Conservation (phyloP, 2,797 vertebrate species). For the Pipistrellus pipistrellus region DNA sequence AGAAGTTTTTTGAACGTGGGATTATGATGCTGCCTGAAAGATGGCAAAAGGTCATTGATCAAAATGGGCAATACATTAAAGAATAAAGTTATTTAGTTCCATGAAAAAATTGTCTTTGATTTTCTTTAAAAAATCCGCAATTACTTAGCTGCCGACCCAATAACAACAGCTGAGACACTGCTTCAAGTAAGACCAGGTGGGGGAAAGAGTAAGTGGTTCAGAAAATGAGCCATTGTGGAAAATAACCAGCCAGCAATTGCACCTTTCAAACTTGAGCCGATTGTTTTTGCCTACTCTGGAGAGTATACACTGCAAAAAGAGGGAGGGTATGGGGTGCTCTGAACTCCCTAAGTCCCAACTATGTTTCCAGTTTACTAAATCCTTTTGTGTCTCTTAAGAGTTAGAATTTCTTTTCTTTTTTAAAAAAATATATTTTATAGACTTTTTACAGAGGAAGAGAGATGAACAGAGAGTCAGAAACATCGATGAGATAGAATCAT, state of each 20-base stretch:
- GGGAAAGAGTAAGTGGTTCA: not conserved
- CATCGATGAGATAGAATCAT: too few species aligned
- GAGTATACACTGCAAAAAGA: not conserved
- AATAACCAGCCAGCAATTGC: not conserved
- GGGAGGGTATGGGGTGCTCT: not conserved
- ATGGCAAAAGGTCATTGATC: too few species aligned
- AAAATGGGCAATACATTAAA: too few species aligned
- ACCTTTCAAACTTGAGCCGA: not conserved
- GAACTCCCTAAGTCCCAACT: not conserved
- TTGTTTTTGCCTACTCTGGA: not conserved
- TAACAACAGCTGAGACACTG: not conserved
- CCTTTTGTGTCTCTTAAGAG: not conserved
- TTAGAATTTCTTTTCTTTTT: not conserved
- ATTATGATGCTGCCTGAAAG: too few species aligned
- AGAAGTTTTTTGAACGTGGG: too few species aligned
- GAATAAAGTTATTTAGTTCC: too few species aligned
- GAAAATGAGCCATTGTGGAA: not conserved
- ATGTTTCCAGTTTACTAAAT: constrained; percentile 6
- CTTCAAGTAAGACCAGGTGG: not conserved
- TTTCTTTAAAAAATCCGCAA: too few species aligned
- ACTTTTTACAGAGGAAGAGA: too few species aligned
- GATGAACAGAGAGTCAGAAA: too few species aligned
- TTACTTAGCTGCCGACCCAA: too few species aligned
- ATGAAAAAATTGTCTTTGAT: too few species aligned
- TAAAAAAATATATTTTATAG: too few species aligned